These are phyloP conservation scores for Oscheius sp. DNA, from an alignment of 2,888 invertebrate species.

Conservation along the genomic window DNA sequence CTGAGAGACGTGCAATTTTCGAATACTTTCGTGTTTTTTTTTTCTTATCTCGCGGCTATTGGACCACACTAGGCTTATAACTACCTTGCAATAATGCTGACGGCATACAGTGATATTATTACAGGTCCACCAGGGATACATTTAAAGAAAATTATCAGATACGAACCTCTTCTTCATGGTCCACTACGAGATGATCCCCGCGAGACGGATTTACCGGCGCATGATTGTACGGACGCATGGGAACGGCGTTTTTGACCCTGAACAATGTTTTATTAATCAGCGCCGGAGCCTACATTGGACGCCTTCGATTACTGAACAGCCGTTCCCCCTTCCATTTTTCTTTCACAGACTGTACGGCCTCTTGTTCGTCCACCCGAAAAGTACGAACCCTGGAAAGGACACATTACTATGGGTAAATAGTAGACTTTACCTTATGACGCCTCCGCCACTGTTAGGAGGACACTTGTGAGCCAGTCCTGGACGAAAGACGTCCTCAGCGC, in stretches of 20 bases:
- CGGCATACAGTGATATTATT: no score
- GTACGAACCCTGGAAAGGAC: slow-evolving; percentile 29
- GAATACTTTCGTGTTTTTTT: no score
- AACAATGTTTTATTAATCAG: neutral
- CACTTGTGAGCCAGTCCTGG: slow-evolving; percentile 51
- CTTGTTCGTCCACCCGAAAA: slow-evolving; percentile 35
- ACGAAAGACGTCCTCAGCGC: slow-evolving; percentile 54
- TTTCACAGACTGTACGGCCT: slow-evolving; percentile 24
- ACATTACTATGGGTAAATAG: neutral
- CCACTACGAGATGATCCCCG: slow-evolving; percentile 40
- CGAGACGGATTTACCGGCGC: slow-evolving; percentile 32
- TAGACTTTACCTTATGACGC: slow-evolving; percentile 24
- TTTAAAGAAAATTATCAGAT: neutral
- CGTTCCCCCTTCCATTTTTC: slow-evolving; percentile 37
- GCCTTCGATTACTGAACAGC: slow-evolving; percentile 28
- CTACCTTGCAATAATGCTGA: no score
- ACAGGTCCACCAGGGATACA: no score
- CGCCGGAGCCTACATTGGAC: slow-evolving; percentile 8
- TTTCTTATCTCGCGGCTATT: no score
- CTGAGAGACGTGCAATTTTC: no score
- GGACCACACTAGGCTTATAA: no score
- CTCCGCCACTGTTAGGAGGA: slow-evolving; percentile 46
- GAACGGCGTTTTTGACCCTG: slow-evolving; percentile 19
- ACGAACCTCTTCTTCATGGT: slow-evolving; percentile 39
- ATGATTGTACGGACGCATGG: slow-evolving; percentile 17